Percentiles rank a stretch among this genome's conserved stretches.
Conservation (phyloP, 2,797 vertebrate genomes). For the Gymnocypris eckloni region DNA sequence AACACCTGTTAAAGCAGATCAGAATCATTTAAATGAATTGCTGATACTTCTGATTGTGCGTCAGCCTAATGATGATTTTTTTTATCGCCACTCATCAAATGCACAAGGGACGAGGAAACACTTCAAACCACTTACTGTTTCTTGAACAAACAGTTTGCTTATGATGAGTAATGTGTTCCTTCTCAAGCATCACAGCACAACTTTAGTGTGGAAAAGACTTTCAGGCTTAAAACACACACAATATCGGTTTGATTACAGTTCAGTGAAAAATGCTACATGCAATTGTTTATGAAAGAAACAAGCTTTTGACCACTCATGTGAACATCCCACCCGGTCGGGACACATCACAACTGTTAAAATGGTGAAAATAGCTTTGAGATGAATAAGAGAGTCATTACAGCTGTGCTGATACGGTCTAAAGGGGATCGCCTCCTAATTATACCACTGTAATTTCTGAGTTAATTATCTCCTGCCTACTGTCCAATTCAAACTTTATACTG, state of each 20-base stretch:
- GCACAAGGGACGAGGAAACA: not conserved
- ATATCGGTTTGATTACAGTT: slow-evolving; percentile 13
- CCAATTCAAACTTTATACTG: slow-evolving; percentile 53
- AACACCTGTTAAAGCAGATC: slow-evolving; percentile 14
- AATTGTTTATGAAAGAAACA: slow-evolving; percentile 1
- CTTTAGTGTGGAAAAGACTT: not conserved
- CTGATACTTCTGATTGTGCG: not conserved
- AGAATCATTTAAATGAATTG: slow-evolving; percentile 35
- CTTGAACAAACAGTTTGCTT: not conserved
- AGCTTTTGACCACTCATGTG: slow-evolving; percentile 28
- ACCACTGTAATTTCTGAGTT: slow-evolving; percentile 64
- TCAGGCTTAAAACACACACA: not conserved
- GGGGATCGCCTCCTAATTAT: slow-evolving; percentile 65
- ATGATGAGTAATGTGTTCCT: not conserved
- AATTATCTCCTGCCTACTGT: slow-evolving; percentile 60
- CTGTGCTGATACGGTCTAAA: slow-evolving; percentile 59
- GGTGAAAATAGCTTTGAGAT: slow-evolving; percentile 53
- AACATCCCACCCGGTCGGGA: slow-evolving; percentile 12
- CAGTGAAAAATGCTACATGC: slow-evolving; percentile 3
- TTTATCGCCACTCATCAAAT: not conserved
- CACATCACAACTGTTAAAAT: slow-evolving; percentile 29
- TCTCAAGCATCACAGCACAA: not conserved
- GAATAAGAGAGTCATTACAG: slow-evolving; percentile 65
- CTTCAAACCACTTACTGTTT: not conserved
- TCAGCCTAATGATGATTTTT: not conserved